These are phyloP conservation scores for Antechinus stuartii DNA, from an alignment of 2,113 vertebrate genomes.

Conservation along the genomic window DNA sequence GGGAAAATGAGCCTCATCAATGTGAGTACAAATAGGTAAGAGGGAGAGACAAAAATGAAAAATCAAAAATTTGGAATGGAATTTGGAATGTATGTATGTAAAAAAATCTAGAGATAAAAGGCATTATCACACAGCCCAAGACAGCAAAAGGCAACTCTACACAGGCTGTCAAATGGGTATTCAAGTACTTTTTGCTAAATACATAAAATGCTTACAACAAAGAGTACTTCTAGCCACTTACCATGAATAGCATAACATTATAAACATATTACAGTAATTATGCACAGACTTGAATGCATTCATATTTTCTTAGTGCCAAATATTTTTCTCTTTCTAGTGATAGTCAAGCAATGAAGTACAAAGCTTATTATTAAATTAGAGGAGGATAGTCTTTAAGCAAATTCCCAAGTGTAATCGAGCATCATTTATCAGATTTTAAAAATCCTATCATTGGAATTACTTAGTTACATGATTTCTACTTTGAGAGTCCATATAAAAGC, in stretches of 20 bases:
- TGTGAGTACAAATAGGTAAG: neutral
- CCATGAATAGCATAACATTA: constrained; percentile 1
- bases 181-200: neutral
- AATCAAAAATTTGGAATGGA: neutral
- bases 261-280: constrained; percentile 1
- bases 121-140: neutral
- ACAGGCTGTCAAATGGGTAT: neutral
- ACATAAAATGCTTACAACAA: neutral
- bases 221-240: neutral
- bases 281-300: neutral
- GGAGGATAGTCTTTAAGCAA: neutral
- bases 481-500: neutral
- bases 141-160: neutral
- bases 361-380: neutral
- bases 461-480: neutral
- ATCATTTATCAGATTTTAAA: neutral
- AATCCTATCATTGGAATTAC: neutral
- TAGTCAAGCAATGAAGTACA: neutral
- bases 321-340: neutral
- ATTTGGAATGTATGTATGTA: neutral
- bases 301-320: neutral
- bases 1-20: neutral
- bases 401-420: neutral
- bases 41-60: neutral
- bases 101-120: neutral